Base-by-base conservation (phyloP, 2,797 vertebrate species). In the Cossypha heuglini region DNA sequence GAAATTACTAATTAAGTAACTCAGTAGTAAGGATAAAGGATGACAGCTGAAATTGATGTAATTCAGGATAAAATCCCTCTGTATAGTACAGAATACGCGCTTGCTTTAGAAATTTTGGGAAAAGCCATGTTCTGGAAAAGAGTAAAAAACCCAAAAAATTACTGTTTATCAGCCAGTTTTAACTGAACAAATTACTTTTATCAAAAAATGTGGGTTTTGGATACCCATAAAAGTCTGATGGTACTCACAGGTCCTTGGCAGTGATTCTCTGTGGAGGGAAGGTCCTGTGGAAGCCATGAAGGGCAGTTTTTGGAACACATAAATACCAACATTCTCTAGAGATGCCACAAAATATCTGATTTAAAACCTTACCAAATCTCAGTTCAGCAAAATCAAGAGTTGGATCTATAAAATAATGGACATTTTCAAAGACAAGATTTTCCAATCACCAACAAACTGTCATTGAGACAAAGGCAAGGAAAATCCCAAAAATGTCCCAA, bases 1-100 rank as follows among this genome's bases (percentile, higher is more conserved):
- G 57, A 94, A 96, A 89, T 82, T 33, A 48, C 81, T 52, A 62
- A 93, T 92, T 86, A 84, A 90, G 22, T 59, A 75, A 79, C 35
- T 57, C 67, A 25, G 57, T 54, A 93, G 84, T 73, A 79, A 67
- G 38, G 38, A 76, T 46, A 59, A 81, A 73, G 24, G 66, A 63
- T 81, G 80, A 48, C 54, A 91, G 85, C 10, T n/a, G 24, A 79
- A 84, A 62, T 29, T 35, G 54, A 81, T 93, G 51, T 78, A 92
- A 85, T 29, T 54, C 59, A 24, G 0, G 9, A 86, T 77, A 82
- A 89, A 74, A 54, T 38, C 29, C 22, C 42, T 57, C 42, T 42
- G 25, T 51, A 13, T 12, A 3, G 12, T 19, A 21, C 46, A 49
- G n/a, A 58, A 57, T 20, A 15, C 25, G 25, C 4, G 24, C 5